Conservation (phyloP, 2,888 invertebrate species). For the Boloria euphrosyne region DNA sequence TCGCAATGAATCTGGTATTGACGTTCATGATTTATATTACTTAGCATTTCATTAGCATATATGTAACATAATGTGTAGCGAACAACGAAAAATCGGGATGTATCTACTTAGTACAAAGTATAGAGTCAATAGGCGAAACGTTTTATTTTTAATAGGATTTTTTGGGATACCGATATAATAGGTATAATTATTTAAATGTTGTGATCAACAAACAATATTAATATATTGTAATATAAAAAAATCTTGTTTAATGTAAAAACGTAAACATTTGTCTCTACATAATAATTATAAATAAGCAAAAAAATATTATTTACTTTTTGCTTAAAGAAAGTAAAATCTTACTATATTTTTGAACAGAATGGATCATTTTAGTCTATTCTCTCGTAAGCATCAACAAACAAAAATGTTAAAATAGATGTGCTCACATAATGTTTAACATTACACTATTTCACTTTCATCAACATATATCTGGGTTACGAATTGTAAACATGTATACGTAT, state of each 20-base stretch:
- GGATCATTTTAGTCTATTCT: slow-evolving; percentile 16
- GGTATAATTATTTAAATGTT: too few relatives aligned
- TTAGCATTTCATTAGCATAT: slow-evolving; percentile 34
- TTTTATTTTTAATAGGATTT: too few relatives aligned
- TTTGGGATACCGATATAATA: too few relatives aligned
- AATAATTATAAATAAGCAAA: too few relatives aligned
- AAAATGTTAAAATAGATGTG: slow-evolving; percentile 20
- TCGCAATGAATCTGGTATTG: slow-evolving; percentile 30
- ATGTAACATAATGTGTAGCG: slow-evolving; percentile 19
- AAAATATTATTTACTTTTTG: background rate
- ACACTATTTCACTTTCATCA: slow-evolving; percentile 23
- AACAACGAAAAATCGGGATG: slow-evolving; percentile 6
- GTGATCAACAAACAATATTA: too few relatives aligned
- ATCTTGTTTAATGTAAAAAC: too few relatives aligned
- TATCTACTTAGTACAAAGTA: background rate
- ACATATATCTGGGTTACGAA: slow-evolving; percentile 15
- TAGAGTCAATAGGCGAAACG: too few relatives aligned
- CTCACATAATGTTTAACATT: slow-evolving; percentile 22
- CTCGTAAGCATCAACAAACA: slow-evolving; percentile 18
- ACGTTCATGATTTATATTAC: slow-evolving; percentile 32
- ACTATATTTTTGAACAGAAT: slow-evolving; percentile 6
- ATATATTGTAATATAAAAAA: too few relatives aligned
- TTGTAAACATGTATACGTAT: slow-evolving; percentile 5
- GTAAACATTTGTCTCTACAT: too few relatives aligned
- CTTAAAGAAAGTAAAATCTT: slow-evolving; percentile 1